Evolutionary conservation across 2,797 vertebrate genomes (phyloP).

Genomic region (Micromesistius poutassou): DNA sequence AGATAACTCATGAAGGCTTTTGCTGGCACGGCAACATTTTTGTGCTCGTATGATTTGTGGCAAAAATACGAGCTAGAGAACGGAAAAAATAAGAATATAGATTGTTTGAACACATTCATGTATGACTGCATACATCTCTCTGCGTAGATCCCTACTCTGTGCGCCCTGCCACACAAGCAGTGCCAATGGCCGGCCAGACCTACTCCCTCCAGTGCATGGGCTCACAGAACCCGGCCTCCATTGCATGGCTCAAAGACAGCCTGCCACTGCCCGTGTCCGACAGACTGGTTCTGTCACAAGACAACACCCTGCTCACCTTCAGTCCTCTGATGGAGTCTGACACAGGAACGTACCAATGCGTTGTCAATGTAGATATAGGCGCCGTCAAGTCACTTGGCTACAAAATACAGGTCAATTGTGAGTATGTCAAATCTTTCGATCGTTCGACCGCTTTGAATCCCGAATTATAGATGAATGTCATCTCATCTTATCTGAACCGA

Average conservation of each 20-base stretch:
- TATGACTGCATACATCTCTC: neutral
- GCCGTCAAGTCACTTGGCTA: conserved; percentile 29
- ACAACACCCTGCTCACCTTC: conserved; percentile 32
- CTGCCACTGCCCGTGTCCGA: neutral
- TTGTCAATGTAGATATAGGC: neutral
- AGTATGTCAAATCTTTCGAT: conserved; percentile 15
- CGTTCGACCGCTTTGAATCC: neutral
- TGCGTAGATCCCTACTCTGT: conserved; percentile 38
- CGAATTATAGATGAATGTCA: neutral
- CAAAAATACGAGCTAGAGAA: too few species aligned
- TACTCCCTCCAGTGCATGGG: conserved; percentile 38
- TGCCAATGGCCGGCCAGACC: neutral
- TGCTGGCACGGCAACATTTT: neutral
- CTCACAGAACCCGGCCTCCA: conserved; percentile 24
- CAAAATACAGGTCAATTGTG: conserved; percentile 36
- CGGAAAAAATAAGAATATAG: neutral
- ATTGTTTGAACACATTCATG: neutral
- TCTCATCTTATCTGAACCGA: neutral
- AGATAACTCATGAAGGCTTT: neutral
- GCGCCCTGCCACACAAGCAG: neutral
- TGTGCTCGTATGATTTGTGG: neutral
- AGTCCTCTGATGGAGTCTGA: conserved; percentile 26
- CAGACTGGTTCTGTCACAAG: conserved; percentile 19
- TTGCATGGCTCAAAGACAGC: conserved; percentile 31
- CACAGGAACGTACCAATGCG: conserved; percentile 41